phyloP scores from a whole-genome alignment of 1,140 invertebrate genomes.

The Drosophila chauvacae region DNA sequence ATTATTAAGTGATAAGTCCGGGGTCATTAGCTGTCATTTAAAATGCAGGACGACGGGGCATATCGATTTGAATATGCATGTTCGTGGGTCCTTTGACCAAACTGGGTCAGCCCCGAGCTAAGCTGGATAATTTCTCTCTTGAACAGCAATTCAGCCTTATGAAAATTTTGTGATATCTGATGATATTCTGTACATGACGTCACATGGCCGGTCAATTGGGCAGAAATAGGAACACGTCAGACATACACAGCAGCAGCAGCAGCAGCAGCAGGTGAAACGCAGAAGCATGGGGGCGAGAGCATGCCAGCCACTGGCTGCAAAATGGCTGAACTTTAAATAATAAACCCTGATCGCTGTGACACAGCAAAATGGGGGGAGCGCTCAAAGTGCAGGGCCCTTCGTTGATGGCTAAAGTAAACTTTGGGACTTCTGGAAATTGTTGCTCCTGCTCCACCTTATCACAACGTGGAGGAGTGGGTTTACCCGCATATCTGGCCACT shows the following conservation, averaged over 20 bases:
- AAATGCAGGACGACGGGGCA: conserved; percentile 32
- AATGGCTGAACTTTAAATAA: conserved; percentile 22
- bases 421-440: conserved; percentile 2
- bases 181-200: conserved; percentile 18
- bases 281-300: neutral
- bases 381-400: conserved; percentile 32
- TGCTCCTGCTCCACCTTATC: neutral
- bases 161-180: neutral
- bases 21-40: conserved; percentile 40
- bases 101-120: conserved; percentile 21
- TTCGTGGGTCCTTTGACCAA: conserved; percentile 12
- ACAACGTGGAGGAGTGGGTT: neutral
- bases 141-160: neutral
- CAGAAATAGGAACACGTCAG: conserved; percentile 38
- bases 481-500: conserved; percentile 8
- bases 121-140: neutral
- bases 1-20: conserved; percentile 22
- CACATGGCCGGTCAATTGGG: conserved; percentile 15
- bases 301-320: neutral
- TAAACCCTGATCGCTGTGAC: conserved; percentile 14
- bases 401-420: neutral
- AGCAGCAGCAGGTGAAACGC: conserved; percentile 14
- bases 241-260: conserved; percentile 9
- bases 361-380: conserved; percentile 4
- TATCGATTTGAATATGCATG: conserved; percentile 67